Evolutionary conservation across 2,888 invertebrate species (phyloP).

Genomic region (Lypha dubia): DNA sequence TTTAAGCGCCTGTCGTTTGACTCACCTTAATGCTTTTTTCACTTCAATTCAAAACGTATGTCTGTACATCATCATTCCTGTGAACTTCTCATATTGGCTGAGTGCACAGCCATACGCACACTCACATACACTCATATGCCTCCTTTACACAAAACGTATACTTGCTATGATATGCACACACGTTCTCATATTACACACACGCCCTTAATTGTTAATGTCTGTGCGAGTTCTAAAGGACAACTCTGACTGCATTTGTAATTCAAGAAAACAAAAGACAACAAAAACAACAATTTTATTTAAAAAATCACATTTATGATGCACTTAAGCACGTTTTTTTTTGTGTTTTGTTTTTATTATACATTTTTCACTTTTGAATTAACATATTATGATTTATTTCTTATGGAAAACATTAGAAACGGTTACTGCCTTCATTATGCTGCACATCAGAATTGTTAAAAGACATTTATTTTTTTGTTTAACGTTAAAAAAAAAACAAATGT

Average conservation of each 20-base stretch:
- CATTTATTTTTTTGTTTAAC: background rate
- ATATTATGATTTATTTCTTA: slow-evolving; percentile 33
- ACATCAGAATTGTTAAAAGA: background rate
- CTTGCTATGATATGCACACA: slow-evolving; percentile 42
- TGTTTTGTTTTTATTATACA: background rate
- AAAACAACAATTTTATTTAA: background rate
- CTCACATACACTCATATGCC: slow-evolving; percentile 25
- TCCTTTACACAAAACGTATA: slow-evolving; percentile 5
- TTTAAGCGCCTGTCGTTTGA: slow-evolving; percentile 69
- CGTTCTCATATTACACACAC: slow-evolving; percentile 64
- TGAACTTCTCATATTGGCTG: slow-evolving; percentile 48
- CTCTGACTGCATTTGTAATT: slow-evolving; percentile 37
- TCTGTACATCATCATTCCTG: slow-evolving; percentile 32
- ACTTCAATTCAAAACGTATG: slow-evolving; percentile 30
- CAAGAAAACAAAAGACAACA: background rate
- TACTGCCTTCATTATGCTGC: slow-evolving; percentile 24
- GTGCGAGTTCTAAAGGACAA: slow-evolving; percentile 45
- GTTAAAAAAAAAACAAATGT: background rate
- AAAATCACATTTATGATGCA: slow-evolving; percentile 43
- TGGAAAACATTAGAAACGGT: slow-evolving; percentile 30
- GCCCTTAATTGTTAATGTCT: slow-evolving; percentile 46
- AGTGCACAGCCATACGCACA: slow-evolving; percentile 22
- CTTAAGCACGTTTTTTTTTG: slow-evolving; percentile 52
- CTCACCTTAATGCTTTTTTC: slow-evolving; percentile 54
- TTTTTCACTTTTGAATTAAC: slow-evolving; percentile 23